Base-by-base conservation (phyloP, 53 echinoderm and acorn worm genomes). In the Paracentrotus lividus region DNA sequence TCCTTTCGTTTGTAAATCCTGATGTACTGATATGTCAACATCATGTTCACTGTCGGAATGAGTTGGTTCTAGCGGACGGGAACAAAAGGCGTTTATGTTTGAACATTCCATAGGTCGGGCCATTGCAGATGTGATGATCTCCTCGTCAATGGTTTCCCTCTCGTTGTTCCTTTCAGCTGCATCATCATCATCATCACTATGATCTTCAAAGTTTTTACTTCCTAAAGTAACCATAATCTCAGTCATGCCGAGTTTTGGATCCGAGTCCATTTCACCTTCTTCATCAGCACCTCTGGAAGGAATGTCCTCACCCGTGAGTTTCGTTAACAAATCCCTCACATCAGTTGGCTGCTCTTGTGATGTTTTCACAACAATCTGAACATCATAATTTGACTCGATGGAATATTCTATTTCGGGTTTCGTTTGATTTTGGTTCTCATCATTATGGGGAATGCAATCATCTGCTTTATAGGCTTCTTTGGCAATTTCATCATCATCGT, bases 81-180 rank as follows among this genome's bases (percentile, higher is more conserved):
- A 44, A 8, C 60, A 89, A 45, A 89, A 65, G 8, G 66, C 4
- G 65, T 64, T 29, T 44, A 89, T 29, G 27, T 47, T 91, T 49
- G 91, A 68, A 72, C 91, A 91, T 36, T 91, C 91, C 13, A 91
- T 76, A 33, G 91, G 49, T 33, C 47, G 43, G 15, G 91, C 91
- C 49, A 27, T 16, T 52, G 42, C 51, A 49, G 91, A 68, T 6
- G 91, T 4, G 67, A 91, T 91, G 3, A 91, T 12, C 49, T 91
- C 91, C 49, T 90, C 90, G 49, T 72, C 38, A 21, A 91, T 76
- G 23, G 67, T 68, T 38, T 43, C 14, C 56, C 61, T 64, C 23
- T 47, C 26, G 12, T 26, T 10, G 27, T 26, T 61, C 4, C 18
- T 45, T 21, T 9, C 64, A 43, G 7, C 26, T 44, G 10, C 4